Base-by-base conservation (phyloP, 1,140 invertebrate species). In the Drosophila sturtevanti region DNA sequence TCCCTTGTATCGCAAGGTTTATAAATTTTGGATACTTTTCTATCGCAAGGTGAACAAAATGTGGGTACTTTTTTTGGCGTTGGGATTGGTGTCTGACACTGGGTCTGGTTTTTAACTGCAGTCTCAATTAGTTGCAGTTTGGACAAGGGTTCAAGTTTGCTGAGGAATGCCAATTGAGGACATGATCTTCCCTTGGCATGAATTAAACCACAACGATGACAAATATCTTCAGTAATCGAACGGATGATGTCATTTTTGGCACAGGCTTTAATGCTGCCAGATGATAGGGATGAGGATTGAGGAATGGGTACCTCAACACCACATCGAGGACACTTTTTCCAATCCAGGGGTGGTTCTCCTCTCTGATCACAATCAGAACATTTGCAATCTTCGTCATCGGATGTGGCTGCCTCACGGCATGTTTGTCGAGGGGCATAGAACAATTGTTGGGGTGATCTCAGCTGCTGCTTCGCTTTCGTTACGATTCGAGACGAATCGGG, bases 401-500 rank as follows among this genome's bases (percentile, higher is more conserved):
- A 16, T 22, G 44, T 31, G 16, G 14, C 1, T 58, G 31, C n/a
- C 52, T 35, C 35, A 4, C 81, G 82, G 11, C 59, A 48, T 0
- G 81, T 85, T 10, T 54, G 64, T 0, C 70, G 58, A 1, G 81
- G 81, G 9, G 51, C 0, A 41, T 85, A 81, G 24, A 34, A 87
- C 6, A 87, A 35, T 1, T 54, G 14, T 5, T 64, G 12, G 2
- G 37, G 21, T n/a, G 24, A 11, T 12, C 51, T 34, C 0, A 58
- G 11, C 0, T 1, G 11, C 0, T 1, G 0, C 6, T 2, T 18
- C 4, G 5, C 2, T 6, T 11, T 27, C n/a, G 18, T 24, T 4
- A 16, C n/a, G 2, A 14, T 0, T 1, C 11, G 2, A 1, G 0
- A 10, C 34, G 6, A 9, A 1, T 3, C 18, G 11, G n/a, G 6